phyloP scores from a whole-genome alignment of 2,797 vertebrate species.

The Acanthopagrus latus region DNA sequence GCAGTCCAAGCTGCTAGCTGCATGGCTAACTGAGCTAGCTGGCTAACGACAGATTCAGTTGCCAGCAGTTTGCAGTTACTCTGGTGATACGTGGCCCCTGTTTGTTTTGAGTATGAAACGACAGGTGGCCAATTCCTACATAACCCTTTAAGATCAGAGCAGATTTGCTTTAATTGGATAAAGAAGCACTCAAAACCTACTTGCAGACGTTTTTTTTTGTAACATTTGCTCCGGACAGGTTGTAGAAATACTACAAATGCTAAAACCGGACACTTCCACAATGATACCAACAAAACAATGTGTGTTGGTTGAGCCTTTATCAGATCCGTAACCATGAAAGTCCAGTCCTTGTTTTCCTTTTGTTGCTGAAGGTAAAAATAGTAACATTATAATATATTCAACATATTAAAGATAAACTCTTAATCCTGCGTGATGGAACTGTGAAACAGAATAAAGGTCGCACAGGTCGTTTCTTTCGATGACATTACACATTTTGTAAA shows the following conservation, averaged over 20 bases:
- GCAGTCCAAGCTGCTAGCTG: no score
- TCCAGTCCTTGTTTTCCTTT: background rate
- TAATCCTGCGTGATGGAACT: no score
- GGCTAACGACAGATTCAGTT: no score
- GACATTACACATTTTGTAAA: no score
- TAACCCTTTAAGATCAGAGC: background rate
- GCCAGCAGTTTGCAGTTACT: no score
- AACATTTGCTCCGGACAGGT: slow-evolving; percentile 8
- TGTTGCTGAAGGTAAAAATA: background rate
- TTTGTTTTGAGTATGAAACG: no score
- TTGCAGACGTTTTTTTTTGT: background rate
- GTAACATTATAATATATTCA: background rate
- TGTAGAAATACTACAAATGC: background rate
- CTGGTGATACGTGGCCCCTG: no score
- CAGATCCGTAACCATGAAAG: background rate
- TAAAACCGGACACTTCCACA: slow-evolving; percentile 3
- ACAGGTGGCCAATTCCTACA: no score
- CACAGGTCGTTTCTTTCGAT: no score
- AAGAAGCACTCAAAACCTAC: background rate
- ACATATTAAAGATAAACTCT: background rate
- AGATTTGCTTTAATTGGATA: background rate
- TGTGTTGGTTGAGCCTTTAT: background rate
- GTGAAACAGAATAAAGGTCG: no score
- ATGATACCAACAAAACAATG: background rate
- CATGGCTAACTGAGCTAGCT: no score